phyloP scores from a whole-genome alignment of 2,113 vertebrate species.

The Rostratula benghalensis region DNA sequence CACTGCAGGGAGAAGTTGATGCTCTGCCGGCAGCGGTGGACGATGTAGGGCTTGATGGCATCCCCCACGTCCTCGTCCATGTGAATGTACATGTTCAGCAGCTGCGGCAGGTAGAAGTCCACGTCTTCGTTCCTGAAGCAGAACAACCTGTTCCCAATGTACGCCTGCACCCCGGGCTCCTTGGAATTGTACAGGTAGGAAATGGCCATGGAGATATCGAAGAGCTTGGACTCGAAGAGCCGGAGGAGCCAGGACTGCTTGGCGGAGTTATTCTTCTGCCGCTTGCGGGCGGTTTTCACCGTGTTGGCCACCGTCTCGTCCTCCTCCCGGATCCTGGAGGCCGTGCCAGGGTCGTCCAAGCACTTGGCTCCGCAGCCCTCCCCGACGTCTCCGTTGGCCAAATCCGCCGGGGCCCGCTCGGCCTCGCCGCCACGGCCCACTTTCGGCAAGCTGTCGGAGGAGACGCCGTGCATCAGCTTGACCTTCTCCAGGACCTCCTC shows the following conservation, averaged over 20 bases:
- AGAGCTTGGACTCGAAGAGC: slow-evolving; percentile 95
- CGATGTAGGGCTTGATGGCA: slow-evolving; percentile 95
- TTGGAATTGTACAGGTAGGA: slow-evolving; percentile 97
- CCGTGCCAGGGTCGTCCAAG: slow-evolving; percentile 2
- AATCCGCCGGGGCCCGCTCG: not conserved
- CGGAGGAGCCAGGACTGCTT: slow-evolving; percentile 95
- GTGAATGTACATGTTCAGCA: slow-evolving; percentile 98
- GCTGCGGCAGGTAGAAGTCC: slow-evolving; percentile 94
- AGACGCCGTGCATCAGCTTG: slow-evolving; percentile 71
- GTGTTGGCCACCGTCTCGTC: slow-evolving; percentile 64
- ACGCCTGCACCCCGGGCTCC: slow-evolving; percentile 95
- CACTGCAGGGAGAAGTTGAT: slow-evolving; percentile 92
- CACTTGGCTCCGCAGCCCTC: slow-evolving; percentile 59
- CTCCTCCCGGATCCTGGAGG: slow-evolving; percentile 71
- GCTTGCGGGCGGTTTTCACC: slow-evolving; percentile 75
- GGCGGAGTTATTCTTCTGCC: slow-evolving; percentile 86
- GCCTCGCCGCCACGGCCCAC: accelerated
- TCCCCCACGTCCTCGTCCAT: slow-evolving; percentile 97
- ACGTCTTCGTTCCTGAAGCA: slow-evolving; percentile 90
- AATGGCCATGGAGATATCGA: slow-evolving; percentile 97
- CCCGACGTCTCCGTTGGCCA: slow-evolving; percentile 69
- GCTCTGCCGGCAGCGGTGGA: slow-evolving; percentile 96
- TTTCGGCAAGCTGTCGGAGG: not conserved
- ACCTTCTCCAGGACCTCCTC: slow-evolving; percentile 92
- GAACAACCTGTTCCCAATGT: slow-evolving; percentile 95